phyloP scores from a whole-genome alignment of 2,113 vertebrate species.

The Plecotus auritus region DNA sequence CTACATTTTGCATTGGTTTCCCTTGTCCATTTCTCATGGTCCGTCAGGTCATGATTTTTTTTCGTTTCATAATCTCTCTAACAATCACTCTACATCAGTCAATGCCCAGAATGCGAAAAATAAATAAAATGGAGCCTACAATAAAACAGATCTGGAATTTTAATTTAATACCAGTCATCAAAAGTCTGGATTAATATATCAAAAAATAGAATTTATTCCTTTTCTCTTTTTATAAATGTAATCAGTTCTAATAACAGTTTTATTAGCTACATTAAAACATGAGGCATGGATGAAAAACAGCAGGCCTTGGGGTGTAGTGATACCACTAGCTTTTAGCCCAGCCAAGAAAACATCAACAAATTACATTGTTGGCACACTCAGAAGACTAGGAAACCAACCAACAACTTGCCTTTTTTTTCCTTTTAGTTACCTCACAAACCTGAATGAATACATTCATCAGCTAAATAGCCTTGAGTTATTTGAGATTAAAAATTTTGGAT shows the following conservation, averaged over 20 bases:
- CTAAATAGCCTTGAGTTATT: not conserved
- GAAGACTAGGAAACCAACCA: not conserved
- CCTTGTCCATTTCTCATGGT: not conserved
- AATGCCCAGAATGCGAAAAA: not conserved
- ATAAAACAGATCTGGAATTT: constrained; percentile 3
- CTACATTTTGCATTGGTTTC: not conserved
- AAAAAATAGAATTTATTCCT: constrained; percentile 7
- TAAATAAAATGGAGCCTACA: not conserved
- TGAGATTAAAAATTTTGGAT: not conserved
- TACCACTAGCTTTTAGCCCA: not conserved
- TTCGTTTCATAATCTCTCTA: not conserved
- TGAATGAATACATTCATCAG: not conserved
- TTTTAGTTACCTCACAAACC: not conserved
- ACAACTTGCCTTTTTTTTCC: not conserved
- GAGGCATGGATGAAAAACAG: not conserved
- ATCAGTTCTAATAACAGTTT: not conserved
- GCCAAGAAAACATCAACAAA: not conserved
- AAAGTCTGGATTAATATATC: not conserved
- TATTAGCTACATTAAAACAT: not conserved
- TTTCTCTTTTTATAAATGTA: not conserved
- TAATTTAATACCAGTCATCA: not conserved
- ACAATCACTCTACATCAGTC: not conserved
- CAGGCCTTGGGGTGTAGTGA: not conserved
- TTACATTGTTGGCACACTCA: not conserved
- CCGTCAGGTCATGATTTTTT: not conserved